Conservation (phyloP, 2,888 invertebrate species). For the Sesamia inferens region DNA sequence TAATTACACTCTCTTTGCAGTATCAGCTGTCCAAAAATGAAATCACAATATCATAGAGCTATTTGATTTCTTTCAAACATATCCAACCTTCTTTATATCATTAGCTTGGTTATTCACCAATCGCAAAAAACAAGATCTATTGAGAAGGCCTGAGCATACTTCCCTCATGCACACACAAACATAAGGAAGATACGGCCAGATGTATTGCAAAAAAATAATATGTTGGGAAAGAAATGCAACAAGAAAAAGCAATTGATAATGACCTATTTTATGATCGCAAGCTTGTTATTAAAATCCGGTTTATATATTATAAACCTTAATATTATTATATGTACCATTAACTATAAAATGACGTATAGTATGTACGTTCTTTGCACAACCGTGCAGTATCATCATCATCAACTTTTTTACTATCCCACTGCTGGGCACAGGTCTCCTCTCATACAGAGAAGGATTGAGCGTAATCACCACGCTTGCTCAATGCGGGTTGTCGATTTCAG, state of each 20-base stretch:
- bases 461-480: too few relatives aligned
- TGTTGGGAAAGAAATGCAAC: conserved; percentile 2
- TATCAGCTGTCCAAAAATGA: background rate
- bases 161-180: background rate
- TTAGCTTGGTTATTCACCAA: conserved; percentile 18
- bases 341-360: too few relatives aligned
- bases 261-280: conserved; percentile 50
- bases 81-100: conserved; percentile 19
- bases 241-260: conserved; percentile 43
- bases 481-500: too few relatives aligned
- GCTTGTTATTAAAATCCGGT: conserved; percentile 51
- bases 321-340: too few relatives aligned
- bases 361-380: too few relatives aligned
- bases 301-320: too few relatives aligned
- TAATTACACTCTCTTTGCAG: background rate
- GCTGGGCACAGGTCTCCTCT: too few relatives aligned
- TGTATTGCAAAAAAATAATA: conserved; percentile 8
- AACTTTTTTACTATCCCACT: too few relatives aligned
- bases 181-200: conserved; percentile 23
- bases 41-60: conserved; percentile 9
- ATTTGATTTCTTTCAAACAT: conserved; percentile 15
- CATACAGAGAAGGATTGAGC: too few relatives aligned
- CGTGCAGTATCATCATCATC: too few relatives aligned
- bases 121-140: conserved; percentile 28
- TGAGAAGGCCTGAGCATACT: conserved; percentile 1